Evolutionary conservation across 2,113 vertebrate genomes (phyloP).

Genomic region (Ploceus nigricollis): DNA sequence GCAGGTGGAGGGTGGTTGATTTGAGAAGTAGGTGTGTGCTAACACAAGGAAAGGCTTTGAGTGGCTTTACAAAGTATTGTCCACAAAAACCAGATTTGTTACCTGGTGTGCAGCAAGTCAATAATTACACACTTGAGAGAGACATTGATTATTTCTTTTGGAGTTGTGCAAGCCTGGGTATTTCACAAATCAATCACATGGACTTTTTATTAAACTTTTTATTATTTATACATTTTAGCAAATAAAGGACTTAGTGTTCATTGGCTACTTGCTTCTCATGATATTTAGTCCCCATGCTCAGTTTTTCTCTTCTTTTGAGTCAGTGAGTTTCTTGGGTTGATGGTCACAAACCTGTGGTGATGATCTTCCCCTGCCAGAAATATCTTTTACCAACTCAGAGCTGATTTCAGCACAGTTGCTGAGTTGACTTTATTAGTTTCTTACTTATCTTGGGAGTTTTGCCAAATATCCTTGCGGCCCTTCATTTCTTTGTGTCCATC

Average conservation of each 20-base stretch:
- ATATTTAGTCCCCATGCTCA: background rate
- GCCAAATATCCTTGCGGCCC: background rate
- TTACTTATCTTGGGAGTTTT: background rate
- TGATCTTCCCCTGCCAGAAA: background rate
- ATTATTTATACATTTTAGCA: background rate
- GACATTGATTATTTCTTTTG: background rate
- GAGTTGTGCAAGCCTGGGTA: background rate
- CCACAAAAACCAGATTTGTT: background rate
- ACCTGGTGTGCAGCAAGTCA: background rate
- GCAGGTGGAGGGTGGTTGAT: background rate
- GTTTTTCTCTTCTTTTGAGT: background rate
- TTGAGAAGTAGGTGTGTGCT: background rate
- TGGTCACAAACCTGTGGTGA: background rate
- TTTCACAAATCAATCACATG: background rate
- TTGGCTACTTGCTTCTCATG: background rate
- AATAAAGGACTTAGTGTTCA: background rate
- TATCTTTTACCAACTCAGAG: background rate
- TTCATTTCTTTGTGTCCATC: background rate
- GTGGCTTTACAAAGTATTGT: background rate
- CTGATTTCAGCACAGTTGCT: background rate
- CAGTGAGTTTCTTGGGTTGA: background rate
- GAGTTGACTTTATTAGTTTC: background rate
- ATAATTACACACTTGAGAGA: background rate
- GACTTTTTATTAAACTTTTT: background rate
- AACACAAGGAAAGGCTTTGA: background rate